A percentile compares a stretch with the other conserved stretches of the same genome.
phyloP scores from a whole-genome alignment of 2,113 vertebrate species.

The Maccullochella peelii region DNA sequence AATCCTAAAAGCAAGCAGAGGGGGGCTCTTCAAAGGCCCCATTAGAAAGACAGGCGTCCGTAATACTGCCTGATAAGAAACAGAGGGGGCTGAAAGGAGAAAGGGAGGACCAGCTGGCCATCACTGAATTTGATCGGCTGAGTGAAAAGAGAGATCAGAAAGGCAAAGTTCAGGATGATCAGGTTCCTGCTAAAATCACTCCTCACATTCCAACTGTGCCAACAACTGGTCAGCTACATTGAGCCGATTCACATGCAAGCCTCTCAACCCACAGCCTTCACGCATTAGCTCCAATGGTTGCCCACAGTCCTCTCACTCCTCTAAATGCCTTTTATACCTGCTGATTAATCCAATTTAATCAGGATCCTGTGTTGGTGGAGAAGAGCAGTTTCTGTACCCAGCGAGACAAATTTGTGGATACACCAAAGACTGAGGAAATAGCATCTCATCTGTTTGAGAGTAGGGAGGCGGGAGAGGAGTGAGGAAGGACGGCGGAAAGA shows the following conservation, averaged over 20 bases:
- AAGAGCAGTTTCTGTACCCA: constrained; percentile 11
- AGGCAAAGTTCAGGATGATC: constrained; percentile 68
- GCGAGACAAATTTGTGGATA: constrained; percentile 11
- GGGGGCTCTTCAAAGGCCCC: constrained; percentile 64
- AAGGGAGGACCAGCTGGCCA: constrained; percentile 61
- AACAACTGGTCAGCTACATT: constrained; percentile 33
- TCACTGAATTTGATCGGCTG: constrained; percentile 64
- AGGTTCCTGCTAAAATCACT: constrained; percentile 48
- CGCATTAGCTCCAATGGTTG: constrained; percentile 31
- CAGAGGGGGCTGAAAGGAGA: constrained; percentile 24
- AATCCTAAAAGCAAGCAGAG: constrained; percentile 66
- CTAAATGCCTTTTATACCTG: constrained; percentile 39
- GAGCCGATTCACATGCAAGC: constrained; percentile 14
- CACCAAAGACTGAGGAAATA: not conserved
- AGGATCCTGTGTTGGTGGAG: not conserved
- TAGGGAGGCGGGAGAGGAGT: not conserved
- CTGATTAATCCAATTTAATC: constrained; percentile 40
- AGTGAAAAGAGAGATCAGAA: constrained; percentile 61
- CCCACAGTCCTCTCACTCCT: constrained; percentile 26
- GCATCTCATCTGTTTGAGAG: not conserved
- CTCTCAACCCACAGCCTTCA: not conserved
- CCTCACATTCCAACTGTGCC: constrained; percentile 7
- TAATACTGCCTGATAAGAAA: constrained; percentile 67
- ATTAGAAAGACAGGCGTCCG: constrained; percentile 63
- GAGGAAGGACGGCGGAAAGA: not conserved